These are phyloP conservation scores for Nymphalis io DNA, from an alignment of 1,140 invertebrate species.

Conservation along the genomic window DNA sequence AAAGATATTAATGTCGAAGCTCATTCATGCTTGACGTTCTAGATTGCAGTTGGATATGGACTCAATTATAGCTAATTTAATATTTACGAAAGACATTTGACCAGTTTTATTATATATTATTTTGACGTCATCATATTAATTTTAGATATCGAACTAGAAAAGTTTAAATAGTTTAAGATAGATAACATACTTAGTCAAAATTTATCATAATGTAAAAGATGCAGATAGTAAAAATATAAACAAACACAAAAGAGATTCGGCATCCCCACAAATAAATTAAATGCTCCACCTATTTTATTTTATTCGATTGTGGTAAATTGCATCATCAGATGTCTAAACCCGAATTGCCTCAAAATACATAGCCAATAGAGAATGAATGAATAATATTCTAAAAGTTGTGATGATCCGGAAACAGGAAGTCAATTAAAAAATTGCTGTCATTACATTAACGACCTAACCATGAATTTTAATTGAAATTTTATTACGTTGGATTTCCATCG, in stretches of 20 bases:
- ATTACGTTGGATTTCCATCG: not conserved
- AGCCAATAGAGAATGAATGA: not conserved
- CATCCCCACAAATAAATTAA: no score
- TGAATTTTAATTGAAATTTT: conserved; percentile 6
- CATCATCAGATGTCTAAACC: not conserved
- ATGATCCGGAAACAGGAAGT: not conserved
- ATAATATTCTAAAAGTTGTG: not conserved
- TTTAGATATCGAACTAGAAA: no score
- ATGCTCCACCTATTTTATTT: no score
- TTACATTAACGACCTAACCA: conserved; percentile 2
- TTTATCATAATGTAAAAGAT: no score
- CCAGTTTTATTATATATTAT: no score
- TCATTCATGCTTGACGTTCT: not conserved
- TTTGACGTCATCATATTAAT: no score
- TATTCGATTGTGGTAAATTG: no score
- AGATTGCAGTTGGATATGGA: not conserved
- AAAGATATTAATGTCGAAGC: not conserved
- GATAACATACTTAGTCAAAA: no score
- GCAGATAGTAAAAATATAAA: no score
- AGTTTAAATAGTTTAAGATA: no score
- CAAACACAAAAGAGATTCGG: no score
- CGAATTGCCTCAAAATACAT: not conserved
- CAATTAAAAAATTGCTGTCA: conserved; percentile 8
- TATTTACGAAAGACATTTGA: no score
- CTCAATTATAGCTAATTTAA: not conserved